A percentile compares a stretch with the other conserved stretches of the same genome.
Evolutionary conservation across 2,888 invertebrate species (phyloP).

Genomic region (Zhengitettix transpicula): DNA sequence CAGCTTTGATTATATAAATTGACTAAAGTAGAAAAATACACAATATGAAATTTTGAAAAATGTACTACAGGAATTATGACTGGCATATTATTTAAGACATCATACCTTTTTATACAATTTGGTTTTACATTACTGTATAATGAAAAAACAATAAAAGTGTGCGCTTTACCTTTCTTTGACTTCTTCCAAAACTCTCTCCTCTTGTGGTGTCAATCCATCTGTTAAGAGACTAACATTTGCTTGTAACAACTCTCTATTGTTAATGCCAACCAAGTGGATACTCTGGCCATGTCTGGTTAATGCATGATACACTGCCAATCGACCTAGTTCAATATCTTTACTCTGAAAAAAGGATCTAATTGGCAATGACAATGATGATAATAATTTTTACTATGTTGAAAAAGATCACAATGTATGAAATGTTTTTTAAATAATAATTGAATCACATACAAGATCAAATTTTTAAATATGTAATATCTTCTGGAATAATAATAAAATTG

Average conservation of each 20-base stretch:
- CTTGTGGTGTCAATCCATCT: slow-evolving; percentile 46
- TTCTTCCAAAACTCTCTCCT: slow-evolving; percentile 41
- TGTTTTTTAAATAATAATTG: too few species aligned
- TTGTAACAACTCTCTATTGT: slow-evolving; percentile 39
- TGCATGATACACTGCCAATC: slow-evolving; percentile 51
- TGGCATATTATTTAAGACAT: too few species aligned
- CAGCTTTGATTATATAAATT: too few species aligned
- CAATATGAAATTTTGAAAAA: too few species aligned
- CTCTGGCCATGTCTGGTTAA: slow-evolving; percentile 35
- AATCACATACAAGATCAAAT: background rate
- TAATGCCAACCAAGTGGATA: slow-evolving; percentile 50
- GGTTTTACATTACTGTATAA: too few species aligned
- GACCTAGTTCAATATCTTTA: slow-evolving; percentile 41
- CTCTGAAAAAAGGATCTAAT: background rate
- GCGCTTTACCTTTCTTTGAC: slow-evolving; percentile 41
- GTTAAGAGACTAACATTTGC: slow-evolving; percentile 45
- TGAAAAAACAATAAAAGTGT: too few species aligned
- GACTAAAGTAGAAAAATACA: too few species aligned
- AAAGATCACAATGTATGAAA: too few species aligned
- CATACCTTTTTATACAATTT: too few species aligned
- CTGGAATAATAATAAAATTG: background rate
- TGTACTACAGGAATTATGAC: too few species aligned
- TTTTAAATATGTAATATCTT: background rate
- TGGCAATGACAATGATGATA: too few species aligned
- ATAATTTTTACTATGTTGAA: background rate